Conservation (phyloP, 2,888 invertebrate genomes). For the Lepidocyrtinus sp. region DNA sequence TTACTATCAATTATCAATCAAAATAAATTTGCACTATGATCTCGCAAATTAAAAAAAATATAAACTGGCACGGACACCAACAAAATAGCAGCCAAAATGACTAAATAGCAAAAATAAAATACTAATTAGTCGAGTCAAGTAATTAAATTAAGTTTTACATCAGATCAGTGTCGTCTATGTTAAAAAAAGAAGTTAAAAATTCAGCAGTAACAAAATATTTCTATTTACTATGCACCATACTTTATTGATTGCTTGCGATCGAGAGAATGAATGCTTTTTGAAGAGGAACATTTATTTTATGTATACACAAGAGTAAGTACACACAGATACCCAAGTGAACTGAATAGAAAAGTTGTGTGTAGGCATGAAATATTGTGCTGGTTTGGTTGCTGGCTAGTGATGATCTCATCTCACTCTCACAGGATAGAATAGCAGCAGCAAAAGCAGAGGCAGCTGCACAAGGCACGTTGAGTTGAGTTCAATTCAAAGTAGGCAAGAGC, state of each 20-base stretch:
- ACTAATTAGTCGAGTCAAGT: too few relatives aligned
- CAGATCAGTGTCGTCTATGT: too few relatives aligned
- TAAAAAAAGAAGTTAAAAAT: too few relatives aligned
- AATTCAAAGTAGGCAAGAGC: too few relatives aligned
- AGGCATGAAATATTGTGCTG: conserved; percentile 41
- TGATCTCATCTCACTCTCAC: conserved; percentile 42
- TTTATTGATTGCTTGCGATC: conserved; percentile 45
- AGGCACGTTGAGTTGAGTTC: conserved; percentile 22
- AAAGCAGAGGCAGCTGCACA: background rate
- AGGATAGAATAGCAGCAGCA: too few relatives aligned
- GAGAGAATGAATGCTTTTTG: conserved; percentile 27
- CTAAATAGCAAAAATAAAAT: too few relatives aligned
- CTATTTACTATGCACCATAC: conserved; percentile 36
- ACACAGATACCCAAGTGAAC: conserved; percentile 28
- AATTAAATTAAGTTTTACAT: too few relatives aligned
- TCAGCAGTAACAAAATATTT: conserved; percentile 21
- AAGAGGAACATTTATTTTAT: background rate
- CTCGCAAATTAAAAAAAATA: too few relatives aligned
- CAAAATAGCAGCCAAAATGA: too few relatives aligned
- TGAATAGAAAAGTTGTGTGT: conserved; percentile 31
- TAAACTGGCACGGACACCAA: too few relatives aligned
- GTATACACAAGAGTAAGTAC: conserved; percentile 10
- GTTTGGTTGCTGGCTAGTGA: conserved; percentile 4
- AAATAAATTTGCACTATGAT: too few relatives aligned
- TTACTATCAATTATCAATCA: too few relatives aligned